phyloP scores from a whole-genome alignment of 2,888 invertebrate genomes.

The Prostheceraeus crozeri region DNA sequence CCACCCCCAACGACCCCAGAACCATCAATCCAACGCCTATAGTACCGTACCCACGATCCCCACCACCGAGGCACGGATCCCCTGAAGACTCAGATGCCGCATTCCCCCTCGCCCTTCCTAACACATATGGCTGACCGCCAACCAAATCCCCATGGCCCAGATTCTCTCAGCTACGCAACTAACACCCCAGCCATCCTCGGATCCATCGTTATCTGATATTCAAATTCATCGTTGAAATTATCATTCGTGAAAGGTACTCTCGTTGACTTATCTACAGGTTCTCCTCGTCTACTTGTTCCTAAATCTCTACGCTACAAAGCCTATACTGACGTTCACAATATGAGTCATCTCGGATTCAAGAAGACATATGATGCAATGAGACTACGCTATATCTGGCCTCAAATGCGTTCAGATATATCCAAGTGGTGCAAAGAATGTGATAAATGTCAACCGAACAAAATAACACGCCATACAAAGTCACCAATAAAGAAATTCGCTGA shows the following conservation, averaged over 20 bases:
- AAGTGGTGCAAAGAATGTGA: slow-evolving; percentile 46
- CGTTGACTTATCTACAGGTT: slow-evolving; percentile 35
- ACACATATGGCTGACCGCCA: background rate
- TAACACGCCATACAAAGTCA: slow-evolving; percentile 45
- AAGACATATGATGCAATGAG: slow-evolving; percentile 22
- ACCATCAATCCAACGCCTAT: too few relatives aligned
- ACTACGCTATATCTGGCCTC: slow-evolving; percentile 25
- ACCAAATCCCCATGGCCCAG: too few relatives aligned
- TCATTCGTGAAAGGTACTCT: slow-evolving; percentile 11
- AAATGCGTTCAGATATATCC: slow-evolving; percentile 41
- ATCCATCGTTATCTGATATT: background rate
- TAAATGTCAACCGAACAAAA: slow-evolving; percentile 48
- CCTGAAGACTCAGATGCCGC: too few relatives aligned
- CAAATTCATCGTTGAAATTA: slow-evolving; percentile 4
- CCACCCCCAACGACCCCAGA: too few relatives aligned
- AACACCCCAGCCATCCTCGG: too few relatives aligned
- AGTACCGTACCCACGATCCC: too few relatives aligned
- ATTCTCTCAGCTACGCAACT: background rate
- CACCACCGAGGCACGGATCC: too few relatives aligned
- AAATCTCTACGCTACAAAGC: slow-evolving; percentile 7
- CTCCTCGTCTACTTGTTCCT: slow-evolving; percentile 37
- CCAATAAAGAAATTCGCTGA: slow-evolving; percentile 26
- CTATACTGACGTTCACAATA: slow-evolving; percentile 11
- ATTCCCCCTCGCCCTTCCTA: background rate
- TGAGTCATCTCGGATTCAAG: slow-evolving; percentile 16